phyloP scores from a whole-genome alignment of 2,113 vertebrate species.

The Bucco capensis region DNA sequence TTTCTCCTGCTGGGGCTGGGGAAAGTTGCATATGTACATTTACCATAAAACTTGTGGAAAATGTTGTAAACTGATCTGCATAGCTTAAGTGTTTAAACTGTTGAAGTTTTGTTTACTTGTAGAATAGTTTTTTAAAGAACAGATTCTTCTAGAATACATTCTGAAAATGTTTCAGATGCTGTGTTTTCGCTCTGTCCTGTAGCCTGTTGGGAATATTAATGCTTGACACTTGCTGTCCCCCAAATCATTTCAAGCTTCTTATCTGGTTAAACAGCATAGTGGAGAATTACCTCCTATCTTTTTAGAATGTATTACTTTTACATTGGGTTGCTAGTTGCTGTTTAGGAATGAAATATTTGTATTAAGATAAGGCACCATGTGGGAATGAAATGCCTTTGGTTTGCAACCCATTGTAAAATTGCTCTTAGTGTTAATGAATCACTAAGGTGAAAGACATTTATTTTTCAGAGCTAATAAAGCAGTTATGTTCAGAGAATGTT shows the following conservation, averaged over 20 bases:
- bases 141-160: not conserved
- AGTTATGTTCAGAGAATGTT: not conserved
- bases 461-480: not conserved
- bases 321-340: not conserved
- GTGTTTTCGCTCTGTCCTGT: not conserved
- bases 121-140: not conserved
- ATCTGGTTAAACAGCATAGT: not conserved
- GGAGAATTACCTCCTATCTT: not conserved
- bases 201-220: not conserved
- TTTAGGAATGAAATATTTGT: not conserved
- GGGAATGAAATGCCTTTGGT: not conserved
- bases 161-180: not conserved
- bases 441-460: not conserved
- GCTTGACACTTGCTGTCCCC: not conserved
- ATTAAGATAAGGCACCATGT: not conserved
- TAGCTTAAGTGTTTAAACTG: not conserved
- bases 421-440: not conserved
- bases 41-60: not conserved
- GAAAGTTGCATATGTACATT: not conserved
- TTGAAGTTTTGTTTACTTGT: not conserved
- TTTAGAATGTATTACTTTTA: not conserved
- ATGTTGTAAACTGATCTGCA: not conserved
- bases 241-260: not conserved
- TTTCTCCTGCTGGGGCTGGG: not conserved
- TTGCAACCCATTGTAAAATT: not conserved